Percentiles rank a stretch among this genome's conserved stretches.
Evolutionary conservation across 2,888 invertebrate species (phyloP).

Genomic region (Agelastica alni): DNA sequence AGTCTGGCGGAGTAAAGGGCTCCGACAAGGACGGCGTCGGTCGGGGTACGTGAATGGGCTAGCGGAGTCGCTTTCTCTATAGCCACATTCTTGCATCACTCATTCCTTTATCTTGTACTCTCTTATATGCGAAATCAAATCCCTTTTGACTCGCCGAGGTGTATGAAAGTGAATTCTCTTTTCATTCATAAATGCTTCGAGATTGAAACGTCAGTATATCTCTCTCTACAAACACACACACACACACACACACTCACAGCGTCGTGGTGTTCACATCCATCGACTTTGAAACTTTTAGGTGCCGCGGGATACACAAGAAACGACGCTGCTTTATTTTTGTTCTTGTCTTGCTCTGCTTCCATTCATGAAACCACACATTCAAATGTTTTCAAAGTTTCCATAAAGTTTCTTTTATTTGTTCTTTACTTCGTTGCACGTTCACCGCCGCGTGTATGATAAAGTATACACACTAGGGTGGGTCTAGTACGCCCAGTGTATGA

Average conservation of each 20-base stretch:
- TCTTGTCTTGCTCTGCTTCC: conserved; percentile 8
- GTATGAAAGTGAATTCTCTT: conserved; percentile 39
- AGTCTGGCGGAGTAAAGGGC: conserved; percentile 30
- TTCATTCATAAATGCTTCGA: conserved; percentile 39
- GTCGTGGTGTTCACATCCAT: conserved; percentile 22
- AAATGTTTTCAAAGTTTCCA: too few relatives aligned
- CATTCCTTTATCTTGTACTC: conserved; percentile 39
- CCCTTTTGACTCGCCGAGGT: conserved; percentile 20
- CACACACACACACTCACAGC: conserved; percentile 9
- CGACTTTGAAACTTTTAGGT: conserved; percentile 28
- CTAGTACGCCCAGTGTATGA: too few relatives aligned
- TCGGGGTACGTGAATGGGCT: conserved; percentile 41
- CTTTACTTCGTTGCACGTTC: too few relatives aligned
- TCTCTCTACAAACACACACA: too few relatives aligned
- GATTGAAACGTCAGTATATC: conserved; percentile 12
- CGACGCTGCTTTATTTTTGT: conserved; percentile 16
- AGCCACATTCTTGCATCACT: conserved; percentile 37
- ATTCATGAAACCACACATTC: conserved; percentile 7
- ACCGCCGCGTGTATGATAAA: too few relatives aligned
- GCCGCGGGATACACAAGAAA: conserved; percentile 3
- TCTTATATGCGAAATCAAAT: conserved; percentile 45
- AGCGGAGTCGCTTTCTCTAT: conserved; percentile 31
- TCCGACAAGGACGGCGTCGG: conserved; percentile 34
- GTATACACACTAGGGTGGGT: too few relatives aligned
- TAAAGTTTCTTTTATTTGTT: too few relatives aligned